Conservation (phyloP, 2,113 vertebrate species). For the Myotis lucifugus region DNA sequence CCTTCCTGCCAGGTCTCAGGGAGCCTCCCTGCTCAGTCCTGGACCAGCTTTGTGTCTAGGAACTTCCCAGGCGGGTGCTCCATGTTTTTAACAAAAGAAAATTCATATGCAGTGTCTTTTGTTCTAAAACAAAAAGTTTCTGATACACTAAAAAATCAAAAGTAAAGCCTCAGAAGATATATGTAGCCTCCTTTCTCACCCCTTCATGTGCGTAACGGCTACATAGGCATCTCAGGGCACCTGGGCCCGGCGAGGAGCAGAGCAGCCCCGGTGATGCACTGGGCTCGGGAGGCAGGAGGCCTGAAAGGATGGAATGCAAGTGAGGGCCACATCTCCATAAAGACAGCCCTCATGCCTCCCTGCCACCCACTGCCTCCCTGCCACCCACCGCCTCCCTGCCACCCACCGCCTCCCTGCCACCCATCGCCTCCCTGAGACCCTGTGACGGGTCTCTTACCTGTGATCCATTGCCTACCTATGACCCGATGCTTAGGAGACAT, state of each 20-base stretch:
- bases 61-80: background rate
- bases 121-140: background rate
- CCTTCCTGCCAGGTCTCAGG: conserved; percentile 62
- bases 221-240: background rate
- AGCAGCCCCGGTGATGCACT: background rate
- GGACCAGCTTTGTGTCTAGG: background rate
- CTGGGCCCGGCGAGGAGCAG: background rate
- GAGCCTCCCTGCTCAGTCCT: background rate
- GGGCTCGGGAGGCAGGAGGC: background rate
- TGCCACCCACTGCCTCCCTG: too few species aligned
- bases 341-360: background rate
- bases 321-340: background rate
- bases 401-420: too few species aligned
- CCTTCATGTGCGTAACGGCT: background rate
- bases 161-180: background rate
- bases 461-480: too few species aligned
- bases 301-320: background rate
- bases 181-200: background rate
- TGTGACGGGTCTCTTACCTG: too few species aligned
- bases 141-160: background rate
- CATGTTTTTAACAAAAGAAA: background rate
- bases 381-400: too few species aligned
- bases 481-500: background rate
- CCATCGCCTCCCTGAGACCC: too few species aligned
- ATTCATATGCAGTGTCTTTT: background rate